phyloP scores from a whole-genome alignment of 2,113 vertebrate species.

The Dipodomys spectabilis region DNA sequence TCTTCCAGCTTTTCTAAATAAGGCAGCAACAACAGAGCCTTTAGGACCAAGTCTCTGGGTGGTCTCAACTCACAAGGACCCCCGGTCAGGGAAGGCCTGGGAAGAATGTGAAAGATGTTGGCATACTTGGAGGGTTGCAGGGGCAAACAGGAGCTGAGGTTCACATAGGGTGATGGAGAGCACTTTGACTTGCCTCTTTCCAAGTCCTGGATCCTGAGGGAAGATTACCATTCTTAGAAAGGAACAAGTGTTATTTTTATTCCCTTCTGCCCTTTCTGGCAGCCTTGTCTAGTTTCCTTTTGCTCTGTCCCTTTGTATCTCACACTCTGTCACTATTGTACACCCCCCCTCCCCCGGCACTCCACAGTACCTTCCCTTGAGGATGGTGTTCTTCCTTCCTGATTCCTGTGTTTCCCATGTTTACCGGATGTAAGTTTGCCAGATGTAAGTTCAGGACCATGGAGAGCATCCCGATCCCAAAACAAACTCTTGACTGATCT shows the following conservation, averaged over 20 bases:
- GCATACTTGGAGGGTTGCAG: neutral
- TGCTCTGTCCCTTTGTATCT: neutral
- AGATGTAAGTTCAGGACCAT: conserved; percentile 68
- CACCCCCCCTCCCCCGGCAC: neutral
- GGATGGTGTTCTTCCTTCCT: neutral
- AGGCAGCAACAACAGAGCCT: neutral
- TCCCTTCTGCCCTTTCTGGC: neutral
- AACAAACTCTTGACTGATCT: neutral
- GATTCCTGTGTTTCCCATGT: neutral
- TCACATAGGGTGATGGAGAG: neutral
- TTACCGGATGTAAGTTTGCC: neutral
- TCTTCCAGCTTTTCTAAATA: neutral
- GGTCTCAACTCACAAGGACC: neutral
- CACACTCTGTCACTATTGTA: neutral
- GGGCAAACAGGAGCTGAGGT: neutral
- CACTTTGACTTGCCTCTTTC: neutral
- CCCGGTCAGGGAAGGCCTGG: neutral
- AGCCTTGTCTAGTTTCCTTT: neutral
- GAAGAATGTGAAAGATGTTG: neutral
- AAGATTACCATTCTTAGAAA: conserved; percentile 2
- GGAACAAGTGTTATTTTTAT: neutral
- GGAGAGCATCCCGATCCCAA: conserved; percentile 52
- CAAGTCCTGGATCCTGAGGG: neutral
- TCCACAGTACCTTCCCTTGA: neutral
- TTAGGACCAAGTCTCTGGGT: neutral